These are phyloP conservation scores for Drosophila sp. DNA, from an alignment of 1,140 invertebrate genomes.

Conservation along the genomic window DNA sequence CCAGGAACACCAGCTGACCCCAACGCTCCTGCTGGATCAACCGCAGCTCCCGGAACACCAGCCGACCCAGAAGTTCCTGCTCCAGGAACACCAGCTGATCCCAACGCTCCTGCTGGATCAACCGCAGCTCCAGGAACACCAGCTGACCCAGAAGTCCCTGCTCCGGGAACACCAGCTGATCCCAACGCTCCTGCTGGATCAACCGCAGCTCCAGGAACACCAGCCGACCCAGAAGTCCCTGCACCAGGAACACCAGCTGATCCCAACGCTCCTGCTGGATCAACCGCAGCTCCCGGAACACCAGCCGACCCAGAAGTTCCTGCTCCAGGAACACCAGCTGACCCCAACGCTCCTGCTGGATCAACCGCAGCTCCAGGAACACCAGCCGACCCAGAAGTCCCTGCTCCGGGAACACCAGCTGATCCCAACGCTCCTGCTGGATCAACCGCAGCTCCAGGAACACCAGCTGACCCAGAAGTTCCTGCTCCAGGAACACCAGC, in stretches of 20 bases:
- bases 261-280: slow-evolving; percentile 2
- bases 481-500: slow-evolving; percentile 8
- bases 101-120: slow-evolving; percentile 20
- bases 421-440: slow-evolving; percentile 20
- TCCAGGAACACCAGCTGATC: slow-evolving; percentile 21
- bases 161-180: slow-evolving; percentile 18
- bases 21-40: slow-evolving; percentile 13
- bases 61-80: slow-evolving; percentile 21
- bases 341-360: slow-evolving; percentile 6
- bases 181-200: slow-evolving; percentile 15
- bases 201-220: background rate
- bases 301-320: slow-evolving; percentile 4
- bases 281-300: slow-evolving; percentile 6
- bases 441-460: background rate
- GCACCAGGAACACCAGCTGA: slow-evolving; percentile 19
- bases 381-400: background rate
- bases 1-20: slow-evolving; percentile 20
- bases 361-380: slow-evolving; percentile 10
- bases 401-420: slow-evolving; percentile 15
- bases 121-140: slow-evolving; percentile 22
- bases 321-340: slow-evolving; percentile 16
- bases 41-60: slow-evolving; percentile 14
- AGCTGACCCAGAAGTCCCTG: slow-evolving; percentile 20
- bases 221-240: slow-evolving; percentile 11
- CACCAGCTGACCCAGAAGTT: slow-evolving; percentile 8